Evolutionary conservation across 2,113 vertebrate species (phyloP).

Genomic region (Ranitomeya imitator): DNA sequence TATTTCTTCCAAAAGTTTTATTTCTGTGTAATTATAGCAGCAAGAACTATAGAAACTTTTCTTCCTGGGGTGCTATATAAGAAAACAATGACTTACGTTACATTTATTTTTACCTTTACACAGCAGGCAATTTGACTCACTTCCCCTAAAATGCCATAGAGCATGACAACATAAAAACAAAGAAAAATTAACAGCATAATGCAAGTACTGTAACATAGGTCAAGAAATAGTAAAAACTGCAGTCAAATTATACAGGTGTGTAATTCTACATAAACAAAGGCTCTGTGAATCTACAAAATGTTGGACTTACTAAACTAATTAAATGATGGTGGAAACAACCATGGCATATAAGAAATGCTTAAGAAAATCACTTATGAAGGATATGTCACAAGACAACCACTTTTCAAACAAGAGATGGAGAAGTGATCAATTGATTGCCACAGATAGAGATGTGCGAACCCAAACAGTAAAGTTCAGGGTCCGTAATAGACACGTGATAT

Average conservation of each 20-base stretch:
- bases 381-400: too few relatives aligned
- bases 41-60: background rate
- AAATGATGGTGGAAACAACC: too few relatives aligned
- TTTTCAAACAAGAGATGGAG: too few relatives aligned
- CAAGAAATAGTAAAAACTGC: background rate
- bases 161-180: constrained; percentile 4
- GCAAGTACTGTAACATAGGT: background rate
- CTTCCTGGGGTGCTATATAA: constrained; percentile 4
- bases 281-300: background rate
- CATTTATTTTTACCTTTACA: constrained; percentile 25
- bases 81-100: constrained; percentile 12
- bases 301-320: background rate
- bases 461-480: too few relatives aligned
- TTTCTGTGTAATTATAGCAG: constrained; percentile 20
- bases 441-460: too few relatives aligned
- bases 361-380: too few relatives aligned
- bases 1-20: constrained; percentile 6
- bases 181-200: background rate
- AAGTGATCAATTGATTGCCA: too few relatives aligned
- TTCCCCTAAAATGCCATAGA: background rate
- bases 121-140: background rate
- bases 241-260: background rate
- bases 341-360: too few relatives aligned
- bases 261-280: background rate
- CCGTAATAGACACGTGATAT: too few relatives aligned